Evolutionary conservation across 2,888 invertebrate genomes (phyloP), one percentile per base, ranked within the genome.

Genomic region (Axea sp.): DNA sequence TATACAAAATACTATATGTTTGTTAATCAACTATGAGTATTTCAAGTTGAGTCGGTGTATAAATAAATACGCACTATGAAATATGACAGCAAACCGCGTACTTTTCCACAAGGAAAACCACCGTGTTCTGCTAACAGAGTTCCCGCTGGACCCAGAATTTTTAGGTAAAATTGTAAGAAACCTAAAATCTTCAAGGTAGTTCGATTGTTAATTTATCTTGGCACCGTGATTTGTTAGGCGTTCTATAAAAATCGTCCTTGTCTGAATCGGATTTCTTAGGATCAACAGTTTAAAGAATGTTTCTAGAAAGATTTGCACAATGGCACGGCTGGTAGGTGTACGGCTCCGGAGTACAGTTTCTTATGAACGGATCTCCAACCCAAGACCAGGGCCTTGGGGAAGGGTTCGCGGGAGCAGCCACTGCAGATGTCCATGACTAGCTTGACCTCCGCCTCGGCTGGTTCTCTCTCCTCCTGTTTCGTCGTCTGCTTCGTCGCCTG

Each of bases 371-470:
- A 89, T 81, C 94, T 91, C 95, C 95, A 95, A 3, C 93, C 92
- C 24, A 95, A 90, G 1, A 95, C 90, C 11, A 94, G 89, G 3
- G 94, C 95, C 80, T 94, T 94, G 75, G 92, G 92, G 88, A 95
- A 95, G 0, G 95, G 95, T 82, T 95, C 95, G 0, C 90, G 87
- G 11, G 92, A 90, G 80, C 95, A 95, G 0, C 92, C 92, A 64
- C 92, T 91, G 86, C 95, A 95, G 1, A 94, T 89, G 77, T 92
- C 90, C 93, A 95, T 93, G 0, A 95, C 94, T 5, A 93, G 93
- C 78, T 90, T 92, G 0, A 95, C 95, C 86, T 95, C 95, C 19
- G 93, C 94, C 84, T 95, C 95, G 0, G 95, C 95, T 0, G 95
- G 94, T 80, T 95, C 95, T 31, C 93, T 89, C 80, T 94, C 94